Evolutionary conservation across 1,140 invertebrate species (phyloP), one percentile per base, ranked within the genome.

Genomic region (Bombus confusus): DNA sequence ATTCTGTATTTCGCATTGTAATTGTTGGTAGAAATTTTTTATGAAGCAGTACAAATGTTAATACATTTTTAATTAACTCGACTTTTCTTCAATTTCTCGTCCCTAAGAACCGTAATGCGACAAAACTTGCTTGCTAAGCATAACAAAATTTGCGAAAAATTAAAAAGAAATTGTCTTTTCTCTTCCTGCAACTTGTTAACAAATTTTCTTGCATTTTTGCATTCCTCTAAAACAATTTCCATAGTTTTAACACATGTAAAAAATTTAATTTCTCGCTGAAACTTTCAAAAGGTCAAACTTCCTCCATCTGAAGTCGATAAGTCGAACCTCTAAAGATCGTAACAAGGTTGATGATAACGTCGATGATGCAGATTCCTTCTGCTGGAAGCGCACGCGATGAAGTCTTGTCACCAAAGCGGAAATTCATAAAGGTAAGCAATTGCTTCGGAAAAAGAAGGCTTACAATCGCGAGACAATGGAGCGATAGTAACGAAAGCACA

Each of bases 361-460:
- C 83, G 83, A 84, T 88, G 73, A 85, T 79, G 43, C 78, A 88
- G 87, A 68, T 86, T 28, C 31, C 64, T 72, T 28, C 25, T 47
- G 28, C 12, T 0, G 22, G 5, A 52, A 5, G 13, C 8, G 39
- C 12, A 25, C 1, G 4, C 31, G 10, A 15, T 22, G 13, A 59
- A 47, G 3, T 59, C 0, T 18, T 37, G 15, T 13, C 37, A 9
- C 22, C 8, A 10, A 22, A 34, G 25, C n/a, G 3, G n/a, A 59
- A n/a, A 18, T 9, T n/a, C 39, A 22, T 59, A 43, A 59, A 79
- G 37, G 66, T 80, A 80, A 80, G 52, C 31, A 59, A 85, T 80
- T 57, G 83, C 62, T 37, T 62, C 59, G n/a, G 74, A 59, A 57
- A 34, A 52, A 9, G 59, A 85, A 41, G 39, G 62, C 76, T 71